A percentile compares a stretch with the other conserved stretches of the same genome.
Evolutionary conservation across 2,113 vertebrate species (phyloP).

Genomic region (Talpa occidentalis): DNA sequence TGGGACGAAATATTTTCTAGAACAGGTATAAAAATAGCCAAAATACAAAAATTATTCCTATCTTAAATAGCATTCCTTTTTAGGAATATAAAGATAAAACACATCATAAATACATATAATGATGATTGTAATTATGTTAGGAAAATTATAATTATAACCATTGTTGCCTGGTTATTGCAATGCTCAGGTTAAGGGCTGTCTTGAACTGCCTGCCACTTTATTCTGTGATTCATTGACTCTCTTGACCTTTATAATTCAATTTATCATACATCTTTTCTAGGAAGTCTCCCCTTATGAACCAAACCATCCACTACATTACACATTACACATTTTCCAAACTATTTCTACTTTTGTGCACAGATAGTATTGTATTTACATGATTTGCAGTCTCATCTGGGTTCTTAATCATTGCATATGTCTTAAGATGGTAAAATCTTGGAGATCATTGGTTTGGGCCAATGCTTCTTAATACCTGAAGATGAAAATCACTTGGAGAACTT

Average conservation of each 20-base stretch:
- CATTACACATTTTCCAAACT: not conserved
- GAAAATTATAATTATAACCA: not conserved
- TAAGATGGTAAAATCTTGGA: not conserved
- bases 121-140: not conserved
- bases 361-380: not conserved
- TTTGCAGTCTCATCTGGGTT: not conserved
- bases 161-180: not conserved
- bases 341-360: not conserved
- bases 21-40: not conserved
- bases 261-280: not conserved
- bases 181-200: not conserved
- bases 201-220: not conserved
- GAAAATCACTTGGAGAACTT: constrained; percentile 16
- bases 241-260: not conserved
- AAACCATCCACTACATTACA: not conserved
- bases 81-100: not conserved
- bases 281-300: not conserved
- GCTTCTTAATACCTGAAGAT: not conserved
- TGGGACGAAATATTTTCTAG: constrained; percentile 16
- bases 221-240: not conserved
- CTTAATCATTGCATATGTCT: not conserved
- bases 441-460: not conserved
- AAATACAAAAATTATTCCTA: not conserved
- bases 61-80: constrained; percentile 45
- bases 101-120: not conserved